A percentile compares a stretch with the other conserved stretches of the same genome.
These are phyloP conservation scores for Callipepla squamata DNA, from an alignment of 2,113 vertebrate genomes.

Conservation along the genomic window DNA sequence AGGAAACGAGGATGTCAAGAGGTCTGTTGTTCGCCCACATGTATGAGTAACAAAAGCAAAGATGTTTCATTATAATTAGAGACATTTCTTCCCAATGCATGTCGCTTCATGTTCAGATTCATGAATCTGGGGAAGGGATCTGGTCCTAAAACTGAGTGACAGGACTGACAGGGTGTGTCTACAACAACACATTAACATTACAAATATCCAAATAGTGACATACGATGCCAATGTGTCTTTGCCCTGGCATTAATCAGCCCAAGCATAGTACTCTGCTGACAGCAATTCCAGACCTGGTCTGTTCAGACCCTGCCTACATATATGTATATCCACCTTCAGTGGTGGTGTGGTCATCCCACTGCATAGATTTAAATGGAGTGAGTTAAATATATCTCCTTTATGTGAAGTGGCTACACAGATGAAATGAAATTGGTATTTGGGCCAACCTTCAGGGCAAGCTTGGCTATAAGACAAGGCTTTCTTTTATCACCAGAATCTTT, in stretches of 20 bases:
- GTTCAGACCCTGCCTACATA: background rate
- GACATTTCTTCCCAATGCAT: background rate
- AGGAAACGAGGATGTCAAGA: background rate
- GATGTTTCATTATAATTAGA: background rate
- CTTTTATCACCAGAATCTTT: background rate
- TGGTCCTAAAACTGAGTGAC: background rate
- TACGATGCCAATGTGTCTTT: background rate
- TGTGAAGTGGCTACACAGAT: background rate
- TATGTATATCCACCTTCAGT: background rate
- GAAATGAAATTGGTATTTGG: slow-evolving; percentile 47
- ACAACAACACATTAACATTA: background rate
- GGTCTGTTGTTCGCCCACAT: background rate
- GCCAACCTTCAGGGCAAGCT: slow-evolving; percentile 6
- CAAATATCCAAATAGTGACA: background rate
- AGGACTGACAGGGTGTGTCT: background rate
- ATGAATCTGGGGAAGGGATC: background rate
- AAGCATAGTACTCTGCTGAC: background rate
- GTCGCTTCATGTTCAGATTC: background rate
- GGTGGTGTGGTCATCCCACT: background rate
- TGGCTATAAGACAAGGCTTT: background rate
- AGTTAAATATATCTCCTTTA: slow-evolving; percentile 10
- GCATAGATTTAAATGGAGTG: background rate
- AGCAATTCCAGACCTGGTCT: background rate
- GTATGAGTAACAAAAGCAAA: background rate
- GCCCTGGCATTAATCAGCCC: background rate